A percentile compares a stretch with the other conserved stretches of the same genome.
Conservation (phyloP, 2,797 vertebrate species). For the Phataginus tetradactyla region DNA sequence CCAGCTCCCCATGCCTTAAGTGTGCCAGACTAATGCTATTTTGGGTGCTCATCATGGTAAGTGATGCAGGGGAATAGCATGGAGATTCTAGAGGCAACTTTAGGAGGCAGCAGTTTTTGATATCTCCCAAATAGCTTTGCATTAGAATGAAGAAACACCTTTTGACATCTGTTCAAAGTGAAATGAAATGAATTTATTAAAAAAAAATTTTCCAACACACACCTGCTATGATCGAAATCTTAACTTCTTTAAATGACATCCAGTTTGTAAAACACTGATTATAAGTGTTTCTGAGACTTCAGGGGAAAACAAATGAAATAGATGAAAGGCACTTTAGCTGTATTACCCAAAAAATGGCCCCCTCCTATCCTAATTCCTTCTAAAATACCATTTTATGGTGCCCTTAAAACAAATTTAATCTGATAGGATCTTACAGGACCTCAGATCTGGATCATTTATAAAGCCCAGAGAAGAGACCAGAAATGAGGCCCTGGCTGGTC, state of each 20-base stretch:
- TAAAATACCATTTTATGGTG: constrained; percentile 27
- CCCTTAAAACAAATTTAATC: constrained; percentile 44
- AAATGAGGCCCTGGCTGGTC: neutral
- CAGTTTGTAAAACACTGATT: constrained; percentile 56
- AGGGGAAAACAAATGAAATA: constrained; percentile 45
- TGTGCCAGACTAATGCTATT: constrained; percentile 63
- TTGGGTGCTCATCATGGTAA: constrained; percentile 61
- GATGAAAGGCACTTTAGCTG: constrained; percentile 35
- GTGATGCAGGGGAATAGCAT: constrained; percentile 54
- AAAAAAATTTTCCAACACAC: constrained; percentile 6
- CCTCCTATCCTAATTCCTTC: constrained; percentile 9
- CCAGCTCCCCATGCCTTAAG: constrained; percentile 43
- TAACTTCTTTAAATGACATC: constrained; percentile 56
- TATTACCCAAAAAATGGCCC: neutral
- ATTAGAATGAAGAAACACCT: constrained; percentile 49
- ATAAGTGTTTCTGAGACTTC: constrained; percentile 47
- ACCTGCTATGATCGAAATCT: constrained; percentile 53
- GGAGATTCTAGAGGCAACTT: constrained; percentile 46
- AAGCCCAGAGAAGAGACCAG: neutral
- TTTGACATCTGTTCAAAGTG: constrained; percentile 62
- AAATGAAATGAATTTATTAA: constrained; percentile 58
- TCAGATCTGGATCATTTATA: constrained; percentile 30
- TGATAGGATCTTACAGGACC: neutral
- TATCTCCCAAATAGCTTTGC: constrained; percentile 53
- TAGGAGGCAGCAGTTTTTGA: constrained; percentile 39